These are phyloP conservation scores for Zaprionus davidi DNA, from an alignment of 1,140 invertebrate genomes.

Conservation along the genomic window DNA sequence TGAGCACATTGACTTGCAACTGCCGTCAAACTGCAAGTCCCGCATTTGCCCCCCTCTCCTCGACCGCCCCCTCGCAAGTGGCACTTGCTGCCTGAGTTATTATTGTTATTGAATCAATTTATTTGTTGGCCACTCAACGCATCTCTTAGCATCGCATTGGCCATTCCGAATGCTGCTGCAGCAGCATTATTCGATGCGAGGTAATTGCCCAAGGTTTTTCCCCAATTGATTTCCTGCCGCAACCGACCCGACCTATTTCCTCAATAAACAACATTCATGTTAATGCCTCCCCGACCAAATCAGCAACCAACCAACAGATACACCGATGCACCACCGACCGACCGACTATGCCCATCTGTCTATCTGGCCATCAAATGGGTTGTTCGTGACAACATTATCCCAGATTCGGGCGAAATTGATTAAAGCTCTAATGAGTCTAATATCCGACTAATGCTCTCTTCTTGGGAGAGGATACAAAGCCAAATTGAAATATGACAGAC, in stretches of 20 bases:
- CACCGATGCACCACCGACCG: neutral
- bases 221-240: conserved; percentile 26
- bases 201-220: conserved; percentile 23
- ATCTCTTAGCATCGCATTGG: conserved; percentile 29
- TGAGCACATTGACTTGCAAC: conserved; percentile 76
- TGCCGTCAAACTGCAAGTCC: conserved; percentile 60
- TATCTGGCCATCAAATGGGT: conserved; percentile 40
- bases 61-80: neutral
- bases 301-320: neutral
- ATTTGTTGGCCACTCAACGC: conserved; percentile 40
- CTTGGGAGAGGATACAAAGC: conserved; percentile 14
- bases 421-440: conserved; percentile 13
- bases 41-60: neutral
- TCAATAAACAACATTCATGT: conserved; percentile 13
- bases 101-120: conserved; percentile 53
- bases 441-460: conserved; percentile 4
- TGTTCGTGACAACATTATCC: conserved; percentile 60
- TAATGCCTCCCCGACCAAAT: neutral
- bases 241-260: conserved; percentile 20
- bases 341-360: neutral
- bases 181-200: conserved; percentile 12
- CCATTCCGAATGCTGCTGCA: neutral
- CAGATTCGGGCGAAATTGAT: conserved; percentile 31
- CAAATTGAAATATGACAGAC: conserved; percentile 1
- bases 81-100: conserved; percentile 44